phyloP scores from a whole-genome alignment of 2,113 vertebrate species.

The Leptodactylus fuscus region DNA sequence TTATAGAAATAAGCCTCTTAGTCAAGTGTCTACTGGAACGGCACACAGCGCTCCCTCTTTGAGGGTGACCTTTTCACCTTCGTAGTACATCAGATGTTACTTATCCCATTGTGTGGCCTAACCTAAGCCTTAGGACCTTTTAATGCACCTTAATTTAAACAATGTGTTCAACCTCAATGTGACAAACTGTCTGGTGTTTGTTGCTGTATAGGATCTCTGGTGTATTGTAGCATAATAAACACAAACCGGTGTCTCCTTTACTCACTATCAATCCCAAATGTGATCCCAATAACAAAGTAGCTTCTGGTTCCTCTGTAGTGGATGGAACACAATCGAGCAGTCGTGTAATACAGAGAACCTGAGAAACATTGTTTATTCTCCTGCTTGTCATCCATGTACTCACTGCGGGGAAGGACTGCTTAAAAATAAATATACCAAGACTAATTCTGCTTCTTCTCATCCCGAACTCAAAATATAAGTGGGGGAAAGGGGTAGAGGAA shows the following conservation, averaged over 20 bases:
- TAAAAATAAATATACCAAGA: constrained; percentile 37
- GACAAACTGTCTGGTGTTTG: constrained; percentile 53
- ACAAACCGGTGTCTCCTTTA: constrained; percentile 40
- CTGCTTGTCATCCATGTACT: constrained; percentile 35
- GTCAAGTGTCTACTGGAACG: constrained; percentile 36
- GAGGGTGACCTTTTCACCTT: constrained; percentile 40
- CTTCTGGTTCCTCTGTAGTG: constrained; percentile 35
- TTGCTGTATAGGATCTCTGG: constrained; percentile 51
- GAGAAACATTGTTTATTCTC: constrained; percentile 27
- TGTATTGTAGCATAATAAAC: constrained; percentile 58
- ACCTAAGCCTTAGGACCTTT: constrained; percentile 38
- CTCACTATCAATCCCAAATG: constrained; percentile 29
- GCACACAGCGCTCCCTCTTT: constrained; percentile 1
- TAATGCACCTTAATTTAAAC: constrained; percentile 55
- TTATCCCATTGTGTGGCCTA: constrained; percentile 55
- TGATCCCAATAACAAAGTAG: constrained; percentile 32
- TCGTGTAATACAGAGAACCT: background rate
- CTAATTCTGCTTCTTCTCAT: constrained; percentile 38
- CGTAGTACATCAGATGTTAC: constrained; percentile 31
- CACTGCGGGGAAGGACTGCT: constrained; percentile 10
- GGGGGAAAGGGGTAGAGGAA: background rate
- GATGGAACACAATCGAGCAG: constrained; percentile 14
- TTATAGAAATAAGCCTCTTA: constrained; percentile 34
- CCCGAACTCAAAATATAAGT: background rate
- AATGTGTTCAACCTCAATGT: constrained; percentile 54